These are phyloP conservation scores for Lucifuga dentata DNA, from an alignment of 2,113 vertebrate genomes.

Conservation along the genomic window DNA sequence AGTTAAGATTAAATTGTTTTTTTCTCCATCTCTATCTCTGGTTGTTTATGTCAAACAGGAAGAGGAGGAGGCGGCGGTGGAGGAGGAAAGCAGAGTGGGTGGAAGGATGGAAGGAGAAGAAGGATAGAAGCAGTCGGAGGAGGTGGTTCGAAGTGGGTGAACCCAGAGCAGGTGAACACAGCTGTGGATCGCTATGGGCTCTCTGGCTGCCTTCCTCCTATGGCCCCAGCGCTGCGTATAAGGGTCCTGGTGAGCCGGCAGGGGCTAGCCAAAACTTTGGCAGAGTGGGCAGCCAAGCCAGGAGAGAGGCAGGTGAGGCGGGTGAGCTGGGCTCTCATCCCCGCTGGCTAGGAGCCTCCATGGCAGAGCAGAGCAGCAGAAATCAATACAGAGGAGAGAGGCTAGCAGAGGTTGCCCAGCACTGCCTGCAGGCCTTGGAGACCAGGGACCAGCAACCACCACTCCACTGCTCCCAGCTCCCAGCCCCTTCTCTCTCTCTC, in stretches of 20 bases:
- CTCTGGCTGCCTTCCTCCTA: constrained; percentile 77
- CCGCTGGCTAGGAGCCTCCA: constrained; percentile 82
- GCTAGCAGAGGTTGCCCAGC: constrained; percentile 84
- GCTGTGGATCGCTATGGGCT: constrained; percentile 84
- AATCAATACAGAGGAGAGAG: constrained; percentile 86
- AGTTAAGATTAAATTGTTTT: constrained; percentile 83
- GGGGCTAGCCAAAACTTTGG: constrained; percentile 76
- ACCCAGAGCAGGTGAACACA: constrained; percentile 84
- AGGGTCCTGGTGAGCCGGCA: constrained; percentile 75
- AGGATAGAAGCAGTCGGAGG: constrained; percentile 70
- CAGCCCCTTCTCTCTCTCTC: neutral
- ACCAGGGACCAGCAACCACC: constrained; percentile 78
- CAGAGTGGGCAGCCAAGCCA: constrained; percentile 81
- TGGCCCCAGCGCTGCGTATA: constrained; percentile 69
- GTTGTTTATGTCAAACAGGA: constrained; percentile 79
- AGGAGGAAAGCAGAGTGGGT: constrained; percentile 71
- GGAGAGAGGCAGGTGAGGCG: constrained; percentile 80
- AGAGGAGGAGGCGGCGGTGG: constrained; percentile 57
- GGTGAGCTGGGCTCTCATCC: constrained; percentile 78
- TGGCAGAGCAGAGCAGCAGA: constrained; percentile 76
- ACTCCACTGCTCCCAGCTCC: constrained; percentile 65
- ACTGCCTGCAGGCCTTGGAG: constrained; percentile 80
- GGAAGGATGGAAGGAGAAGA: constrained; percentile 73
- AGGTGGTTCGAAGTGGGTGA: constrained; percentile 78
- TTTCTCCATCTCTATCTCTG: constrained; percentile 70